Evolutionary conservation across 2,888 invertebrate species (phyloP).

Genomic region (Pheosia gnoma): DNA sequence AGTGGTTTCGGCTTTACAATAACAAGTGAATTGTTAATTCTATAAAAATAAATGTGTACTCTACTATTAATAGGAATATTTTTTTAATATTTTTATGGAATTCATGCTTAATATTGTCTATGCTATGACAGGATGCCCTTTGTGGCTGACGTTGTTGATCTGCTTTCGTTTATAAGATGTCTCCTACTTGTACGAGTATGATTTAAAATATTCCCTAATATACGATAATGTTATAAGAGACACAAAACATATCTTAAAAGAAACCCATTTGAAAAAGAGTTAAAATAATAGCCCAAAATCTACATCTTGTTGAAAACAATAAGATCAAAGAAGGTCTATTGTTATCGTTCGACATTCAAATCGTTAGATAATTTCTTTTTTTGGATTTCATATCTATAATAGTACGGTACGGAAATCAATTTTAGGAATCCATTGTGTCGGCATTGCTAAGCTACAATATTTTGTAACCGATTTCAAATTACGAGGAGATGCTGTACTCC

Average conservation of each 20-base stretch:
- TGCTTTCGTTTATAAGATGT: too few species aligned
- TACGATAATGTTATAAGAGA: too few species aligned
- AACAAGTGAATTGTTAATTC: too few species aligned
- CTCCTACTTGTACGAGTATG: too few species aligned
- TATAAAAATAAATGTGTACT: too few species aligned
- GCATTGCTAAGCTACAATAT: not conserved
- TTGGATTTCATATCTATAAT: slow-evolving; percentile 26
- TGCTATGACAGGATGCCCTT: too few species aligned
- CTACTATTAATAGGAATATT: too few species aligned
- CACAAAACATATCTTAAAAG: not conserved
- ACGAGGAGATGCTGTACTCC: not conserved
- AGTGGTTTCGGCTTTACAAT: too few species aligned
- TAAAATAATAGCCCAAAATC: not conserved
- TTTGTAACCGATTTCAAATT: not conserved
- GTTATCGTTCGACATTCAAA: slow-evolving; percentile 23
- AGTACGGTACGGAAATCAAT: slow-evolving; percentile 33
- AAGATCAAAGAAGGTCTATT: slow-evolving; percentile 19
- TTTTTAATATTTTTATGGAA: too few species aligned
- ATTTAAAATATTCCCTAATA: too few species aligned
- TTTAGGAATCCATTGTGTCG: slow-evolving; percentile 11
- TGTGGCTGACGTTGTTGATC: too few species aligned
- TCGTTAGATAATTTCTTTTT: slow-evolving; percentile 22
- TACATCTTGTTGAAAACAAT: not conserved
- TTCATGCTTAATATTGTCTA: too few species aligned
- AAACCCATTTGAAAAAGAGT: not conserved